Conservation (phyloP, 2,797 vertebrate genomes). For the Mus spretus region DNA sequence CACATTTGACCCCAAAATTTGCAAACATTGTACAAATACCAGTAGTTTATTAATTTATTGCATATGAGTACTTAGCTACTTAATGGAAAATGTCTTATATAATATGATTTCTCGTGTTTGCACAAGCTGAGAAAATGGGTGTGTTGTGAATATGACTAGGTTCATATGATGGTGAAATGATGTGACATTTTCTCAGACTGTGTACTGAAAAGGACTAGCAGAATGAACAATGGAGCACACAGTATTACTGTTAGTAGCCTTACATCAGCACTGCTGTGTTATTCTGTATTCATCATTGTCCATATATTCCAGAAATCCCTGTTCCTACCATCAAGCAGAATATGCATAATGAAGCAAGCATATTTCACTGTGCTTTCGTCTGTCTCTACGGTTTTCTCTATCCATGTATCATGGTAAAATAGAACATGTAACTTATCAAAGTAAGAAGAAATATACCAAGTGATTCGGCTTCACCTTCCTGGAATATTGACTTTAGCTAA, state of each 20-base stretch:
- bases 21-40: constrained; percentile 36
- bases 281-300: neutral
- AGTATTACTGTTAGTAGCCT: neutral
- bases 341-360: neutral
- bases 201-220: neutral
- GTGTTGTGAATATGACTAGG: neutral
- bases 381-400: too few relatives aligned
- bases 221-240: neutral
- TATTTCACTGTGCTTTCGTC: neutral
- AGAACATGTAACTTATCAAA: neutral
- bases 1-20: constrained; percentile 72
- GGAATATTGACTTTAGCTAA: neutral
- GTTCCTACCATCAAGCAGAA: neutral
- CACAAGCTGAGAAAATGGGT: neutral
- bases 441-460: neutral
- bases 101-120: neutral
- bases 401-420: neutral
- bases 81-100: neutral
- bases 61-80: neutral
- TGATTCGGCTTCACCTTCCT: neutral
- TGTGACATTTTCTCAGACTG: neutral
- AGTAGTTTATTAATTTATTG: neutral
- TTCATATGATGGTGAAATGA: neutral
- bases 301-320: neutral
- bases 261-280: neutral